phyloP scores from a whole-genome alignment of 1,140 invertebrate genomes.

The Diorhabda carinulata region DNA sequence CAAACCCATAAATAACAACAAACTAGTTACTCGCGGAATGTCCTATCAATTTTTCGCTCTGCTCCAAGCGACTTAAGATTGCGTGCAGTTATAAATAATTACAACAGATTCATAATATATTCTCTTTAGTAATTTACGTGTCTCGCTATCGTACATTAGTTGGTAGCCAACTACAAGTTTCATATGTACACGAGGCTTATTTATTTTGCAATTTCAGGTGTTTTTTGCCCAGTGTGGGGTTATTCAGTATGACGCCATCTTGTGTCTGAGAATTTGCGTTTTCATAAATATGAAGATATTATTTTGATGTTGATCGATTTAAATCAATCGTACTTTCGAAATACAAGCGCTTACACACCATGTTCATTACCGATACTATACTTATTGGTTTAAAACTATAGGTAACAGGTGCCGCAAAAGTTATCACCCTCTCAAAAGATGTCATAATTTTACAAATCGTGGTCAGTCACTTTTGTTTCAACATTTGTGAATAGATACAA shows the following conservation, averaged over 20 bases:
- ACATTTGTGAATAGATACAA: too few species aligned
- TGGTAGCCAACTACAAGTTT: slow-evolving; percentile 30
- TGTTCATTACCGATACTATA: too few species aligned
- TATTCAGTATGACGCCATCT: slow-evolving; percentile 12
- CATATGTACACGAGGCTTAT: slow-evolving; percentile 18
- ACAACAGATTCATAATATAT: slow-evolving; percentile 29
- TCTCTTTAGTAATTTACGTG: slow-evolving; percentile 28
- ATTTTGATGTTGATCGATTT: neutral
- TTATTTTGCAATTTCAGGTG: slow-evolving; percentile 22
- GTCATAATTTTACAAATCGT: too few species aligned
- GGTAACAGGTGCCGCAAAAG: too few species aligned
- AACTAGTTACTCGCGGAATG: slow-evolving; percentile 19
- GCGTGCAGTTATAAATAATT: slow-evolving; percentile 36
- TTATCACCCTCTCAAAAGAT: too few species aligned
- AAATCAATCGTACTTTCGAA: neutral
- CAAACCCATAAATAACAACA: slow-evolving; percentile 7
- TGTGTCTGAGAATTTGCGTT: slow-evolving; percentile 8
- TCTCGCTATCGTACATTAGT: slow-evolving; percentile 28
- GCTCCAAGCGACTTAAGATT: slow-evolving; percentile 26
- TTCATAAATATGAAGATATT: slow-evolving; percentile 10
- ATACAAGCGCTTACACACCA: too few species aligned
- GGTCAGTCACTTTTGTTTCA: too few species aligned
- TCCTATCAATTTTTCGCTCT: slow-evolving; percentile 17
- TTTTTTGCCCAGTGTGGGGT: slow-evolving; percentile 11
- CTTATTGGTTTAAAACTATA: too few species aligned